Evolutionary conservation across 2,888 invertebrate genomes (phyloP).

Genomic region (Cantharis lateralis): DNA sequence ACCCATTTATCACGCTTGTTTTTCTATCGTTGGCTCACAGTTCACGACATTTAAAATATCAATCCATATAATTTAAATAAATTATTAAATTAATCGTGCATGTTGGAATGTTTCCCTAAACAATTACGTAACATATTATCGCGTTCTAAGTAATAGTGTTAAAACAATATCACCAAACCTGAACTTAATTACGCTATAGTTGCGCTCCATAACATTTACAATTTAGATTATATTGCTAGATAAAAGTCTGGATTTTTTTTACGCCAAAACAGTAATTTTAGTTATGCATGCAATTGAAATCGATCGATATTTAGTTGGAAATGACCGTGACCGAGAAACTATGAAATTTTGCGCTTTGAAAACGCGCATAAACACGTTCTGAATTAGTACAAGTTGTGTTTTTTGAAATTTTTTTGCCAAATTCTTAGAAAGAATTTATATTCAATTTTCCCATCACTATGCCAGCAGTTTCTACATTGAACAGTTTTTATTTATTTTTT

Average conservation of each 20-base stretch:
- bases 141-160: neutral
- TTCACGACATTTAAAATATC: neutral
- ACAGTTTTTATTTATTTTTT: neutral
- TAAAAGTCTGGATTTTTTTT: neutral
- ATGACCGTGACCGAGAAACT: constrained; percentile 15
- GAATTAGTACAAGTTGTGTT: neutral
- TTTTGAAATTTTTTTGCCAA: neutral
- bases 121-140: neutral
- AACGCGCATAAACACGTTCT: neutral
- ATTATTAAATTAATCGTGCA: neutral
- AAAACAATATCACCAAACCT: neutral
- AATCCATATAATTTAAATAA: neutral
- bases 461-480: neutral
- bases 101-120: neutral
- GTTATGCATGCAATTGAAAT: constrained; percentile 8
- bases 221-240: neutral
- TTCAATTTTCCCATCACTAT: neutral
- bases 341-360: neutral
- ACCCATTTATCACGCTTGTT: neutral
- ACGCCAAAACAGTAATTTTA: neutral
- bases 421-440: neutral
- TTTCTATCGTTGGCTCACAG: neutral
- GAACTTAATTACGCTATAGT: neutral
- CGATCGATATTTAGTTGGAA: constrained; percentile 12
- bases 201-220: neutral